Percentiles rank a stretch among this genome's conserved stretches.
phyloP scores from a whole-genome alignment of 2,888 invertebrate genomes.

The Lochmaea crataegi region DNA sequence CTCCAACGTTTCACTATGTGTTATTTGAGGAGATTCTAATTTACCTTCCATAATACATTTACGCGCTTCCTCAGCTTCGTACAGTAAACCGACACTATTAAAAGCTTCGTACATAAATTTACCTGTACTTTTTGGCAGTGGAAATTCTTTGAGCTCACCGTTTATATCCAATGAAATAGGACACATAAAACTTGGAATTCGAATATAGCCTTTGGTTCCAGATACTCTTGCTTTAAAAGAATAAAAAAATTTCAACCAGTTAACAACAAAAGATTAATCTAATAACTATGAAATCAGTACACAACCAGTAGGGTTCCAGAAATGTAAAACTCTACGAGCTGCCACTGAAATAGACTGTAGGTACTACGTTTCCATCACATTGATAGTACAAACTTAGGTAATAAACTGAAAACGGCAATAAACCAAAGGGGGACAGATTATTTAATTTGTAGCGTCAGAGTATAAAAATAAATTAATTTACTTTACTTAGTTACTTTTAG shows the following conservation, averaged over 20 bases:
- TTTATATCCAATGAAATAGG: conserved; percentile 75
- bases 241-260: neutral
- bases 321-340: too few relatives aligned
- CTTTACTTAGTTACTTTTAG: too few relatives aligned
- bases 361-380: too few relatives aligned
- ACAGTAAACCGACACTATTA: conserved; percentile 72
- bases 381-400: too few relatives aligned
- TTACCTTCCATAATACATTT: conserved; percentile 77
- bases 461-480: too few relatives aligned
- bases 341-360: too few relatives aligned
- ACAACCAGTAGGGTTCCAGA: too few relatives aligned
- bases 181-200: conserved; percentile 78
- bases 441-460: too few relatives aligned
- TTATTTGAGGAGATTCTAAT: conserved; percentile 76
- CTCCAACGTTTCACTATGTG: conserved; percentile 75
- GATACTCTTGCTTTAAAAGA: conserved; percentile 65
- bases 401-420: too few relatives aligned
- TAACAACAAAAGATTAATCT: too few relatives aligned
- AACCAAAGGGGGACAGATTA: too few relatives aligned
- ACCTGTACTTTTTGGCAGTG: conserved; percentile 72
- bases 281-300: too few relatives aligned
- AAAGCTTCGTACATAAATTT: conserved; percentile 72
- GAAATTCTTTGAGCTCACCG: conserved; percentile 71
- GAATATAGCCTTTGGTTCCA: conserved; percentile 77
- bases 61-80: conserved; percentile 83